Evolutionary conservation across 2,797 vertebrate genomes (phyloP).

Genomic region (Chromis chromis): DNA sequence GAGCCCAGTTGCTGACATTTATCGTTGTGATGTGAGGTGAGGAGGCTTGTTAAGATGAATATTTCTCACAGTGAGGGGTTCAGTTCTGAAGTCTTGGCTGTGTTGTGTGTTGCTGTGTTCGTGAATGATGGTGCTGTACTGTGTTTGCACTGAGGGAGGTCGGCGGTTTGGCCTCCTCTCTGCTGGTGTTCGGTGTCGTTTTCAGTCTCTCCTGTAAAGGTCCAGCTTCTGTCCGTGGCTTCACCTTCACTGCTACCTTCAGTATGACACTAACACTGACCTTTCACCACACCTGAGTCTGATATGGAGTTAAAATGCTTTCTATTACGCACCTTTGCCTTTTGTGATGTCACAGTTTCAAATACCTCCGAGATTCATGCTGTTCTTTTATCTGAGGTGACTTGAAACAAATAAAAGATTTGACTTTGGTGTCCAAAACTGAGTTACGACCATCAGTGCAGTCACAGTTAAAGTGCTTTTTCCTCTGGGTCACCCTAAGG

Average conservation of each 20-base stretch:
- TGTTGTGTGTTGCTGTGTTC: constrained; percentile 43
- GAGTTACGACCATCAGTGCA: no score
- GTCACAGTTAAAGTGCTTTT: no score
- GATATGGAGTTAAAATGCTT: constrained; percentile 22
- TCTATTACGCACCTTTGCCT: background rate
- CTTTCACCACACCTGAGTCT: constrained; percentile 1
- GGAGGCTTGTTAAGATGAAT: constrained; percentile 17
- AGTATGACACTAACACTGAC: background rate
- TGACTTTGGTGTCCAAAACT: background rate
- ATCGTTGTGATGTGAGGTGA: background rate
- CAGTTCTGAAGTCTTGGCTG: constrained; percentile 17
- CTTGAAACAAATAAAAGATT: background rate
- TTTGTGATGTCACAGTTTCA: constrained; percentile 3
- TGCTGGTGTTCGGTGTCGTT: constrained; percentile 48
- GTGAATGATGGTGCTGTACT: constrained; percentile 60
- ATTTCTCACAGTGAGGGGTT: constrained; percentile 9
- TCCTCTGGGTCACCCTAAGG: no score
- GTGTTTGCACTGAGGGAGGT: constrained; percentile 60
- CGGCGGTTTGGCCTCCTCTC: constrained; percentile 29
- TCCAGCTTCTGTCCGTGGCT: constrained; percentile 21
- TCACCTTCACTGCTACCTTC: constrained; percentile 12
- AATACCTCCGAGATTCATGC: background rate
- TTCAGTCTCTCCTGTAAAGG: constrained; percentile 30
- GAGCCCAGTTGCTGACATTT: background rate
- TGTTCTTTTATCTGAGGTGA: background rate